A percentile compares a stretch with the other conserved stretches of the same genome.
Evolutionary conservation across 2,888 invertebrate species (phyloP).

Genomic region (Ophraella communa): DNA sequence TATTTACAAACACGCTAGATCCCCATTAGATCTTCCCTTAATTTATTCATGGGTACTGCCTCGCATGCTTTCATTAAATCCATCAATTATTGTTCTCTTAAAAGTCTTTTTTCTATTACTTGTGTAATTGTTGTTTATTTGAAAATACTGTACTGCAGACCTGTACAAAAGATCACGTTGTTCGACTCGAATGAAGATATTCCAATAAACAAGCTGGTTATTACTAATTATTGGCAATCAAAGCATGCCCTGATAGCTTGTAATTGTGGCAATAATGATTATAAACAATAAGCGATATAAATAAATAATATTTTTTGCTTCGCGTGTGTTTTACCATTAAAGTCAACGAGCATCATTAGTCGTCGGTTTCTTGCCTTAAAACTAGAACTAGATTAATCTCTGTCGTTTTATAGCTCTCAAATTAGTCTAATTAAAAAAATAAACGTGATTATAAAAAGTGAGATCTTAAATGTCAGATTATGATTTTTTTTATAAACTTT

Average conservation of each 20-base stretch:
- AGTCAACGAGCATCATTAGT: constrained; percentile 24
- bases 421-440: not conserved
- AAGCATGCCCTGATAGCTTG: constrained; percentile 37
- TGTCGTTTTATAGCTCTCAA: constrained; percentile 40
- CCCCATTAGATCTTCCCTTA: too few relatives aligned
- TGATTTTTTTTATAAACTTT: too few relatives aligned
- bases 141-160: not conserved
- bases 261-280: constrained; percentile 44
- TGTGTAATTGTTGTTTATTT: not conserved
- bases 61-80: too few relatives aligned
- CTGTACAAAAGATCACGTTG: constrained; percentile 16
- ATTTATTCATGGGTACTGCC: too few relatives aligned
- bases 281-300: constrained; percentile 43
- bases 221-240: constrained; percentile 40
- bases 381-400: constrained; percentile 44
- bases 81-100: too few relatives aligned
- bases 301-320: constrained; percentile 38
- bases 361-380: constrained; percentile 36
- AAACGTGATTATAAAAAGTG: not conserved
- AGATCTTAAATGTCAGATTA: too few relatives aligned
- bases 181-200: constrained; percentile 36
- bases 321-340: constrained; percentile 26
- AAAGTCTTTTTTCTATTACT: too few relatives aligned
- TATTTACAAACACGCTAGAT: too few relatives aligned
- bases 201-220: constrained; percentile 38